Percentiles rank a stretch among this genome's conserved stretches.
Evolutionary conservation across 1,140 invertebrate species (phyloP).

Genomic region (Telenomus remus): DNA sequence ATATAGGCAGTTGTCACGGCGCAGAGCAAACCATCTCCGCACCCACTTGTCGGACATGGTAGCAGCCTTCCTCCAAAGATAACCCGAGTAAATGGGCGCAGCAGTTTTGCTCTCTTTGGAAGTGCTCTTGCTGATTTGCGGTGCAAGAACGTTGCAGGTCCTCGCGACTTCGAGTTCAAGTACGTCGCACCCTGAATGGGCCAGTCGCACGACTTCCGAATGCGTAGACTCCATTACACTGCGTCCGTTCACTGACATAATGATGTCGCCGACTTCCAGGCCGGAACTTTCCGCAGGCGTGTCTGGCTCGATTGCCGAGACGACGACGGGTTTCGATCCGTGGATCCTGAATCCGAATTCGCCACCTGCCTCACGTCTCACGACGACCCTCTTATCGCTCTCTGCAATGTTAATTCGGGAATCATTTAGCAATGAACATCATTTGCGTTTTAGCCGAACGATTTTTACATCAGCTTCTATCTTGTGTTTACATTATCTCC

Average conservation of each 20-base stretch:
- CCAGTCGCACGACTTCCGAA: conserved; percentile 95
- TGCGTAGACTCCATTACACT: conserved; percentile 94
- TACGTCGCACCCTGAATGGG: conserved; percentile 89
- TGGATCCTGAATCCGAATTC: conserved; percentile 98
- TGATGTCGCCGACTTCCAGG: conserved; percentile 94
- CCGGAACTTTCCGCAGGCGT: conserved; percentile 93
- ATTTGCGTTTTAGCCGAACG: conserved; percentile 13
- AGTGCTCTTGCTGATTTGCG: conserved; percentile 66
- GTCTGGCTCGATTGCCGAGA: conserved; percentile 94
- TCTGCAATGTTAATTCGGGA: conserved; percentile 77
- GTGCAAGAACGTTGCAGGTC: conserved; percentile 86
- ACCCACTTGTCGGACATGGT: conserved; percentile 85
- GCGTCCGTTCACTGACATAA: conserved; percentile 91
- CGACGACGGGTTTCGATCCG: conserved; percentile 95
- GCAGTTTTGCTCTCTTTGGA: conserved; percentile 77
- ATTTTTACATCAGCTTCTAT: no score
- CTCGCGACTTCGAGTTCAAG: conserved; percentile 91
- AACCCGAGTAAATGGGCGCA: conserved; percentile 84
- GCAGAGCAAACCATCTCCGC: conserved; percentile 91
- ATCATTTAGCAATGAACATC: conserved; percentile 20
- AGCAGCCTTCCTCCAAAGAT: conserved; percentile 84
- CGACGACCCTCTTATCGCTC: conserved; percentile 89
- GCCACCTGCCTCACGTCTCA: conserved; percentile 84
- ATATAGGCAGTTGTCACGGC: conserved; percentile 94
- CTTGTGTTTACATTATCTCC: no score